Base-by-base conservation (phyloP, 2,113 vertebrate species). In the Trichomycterus rosablanca region DNA sequence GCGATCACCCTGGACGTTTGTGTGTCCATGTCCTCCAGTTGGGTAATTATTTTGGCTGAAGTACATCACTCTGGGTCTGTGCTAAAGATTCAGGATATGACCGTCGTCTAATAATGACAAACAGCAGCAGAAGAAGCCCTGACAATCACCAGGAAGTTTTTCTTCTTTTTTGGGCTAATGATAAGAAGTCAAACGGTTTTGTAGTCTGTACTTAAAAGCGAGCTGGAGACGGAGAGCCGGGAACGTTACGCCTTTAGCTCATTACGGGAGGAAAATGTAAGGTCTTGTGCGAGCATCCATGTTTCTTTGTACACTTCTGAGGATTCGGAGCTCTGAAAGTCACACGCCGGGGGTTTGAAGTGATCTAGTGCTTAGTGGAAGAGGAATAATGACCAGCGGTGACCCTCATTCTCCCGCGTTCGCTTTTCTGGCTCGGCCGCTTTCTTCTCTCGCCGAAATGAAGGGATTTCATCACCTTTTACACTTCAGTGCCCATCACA, bases 341-440 rank as follows among this genome's bases (percentile, higher is more conserved):
- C 63, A 39, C 63, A 37, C 57, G 39, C 50, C 20, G 37, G 58
- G 58, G 65, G 34, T 59, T 58, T 72, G 52, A 67, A 67, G 63
- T 72, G 58, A 72, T 72, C 59, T 45, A 53, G 45, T 58, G 69
- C 66, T 67, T 66, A 52, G 52, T 35, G 64, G 46, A 66, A 52
- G 26, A 22, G 34, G 34, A 55, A 67, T 72, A 72, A 72, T 63
- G 63, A 63, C 69, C 46, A 50, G 8, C 2, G 16, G 37, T 53
- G 43, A 63, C 58, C 57, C 53, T 55, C 32, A 14, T 28, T 19
- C 48, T 28, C 32, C 9, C 44, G 16, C 30, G 12, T 37, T 60
- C 6, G 11, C 3, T 7, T 32, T 37, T 26, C 18, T 40, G 18
- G 32, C 19, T 35, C 7, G 7, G 3, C 26, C 26, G 5, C 30